Evolutionary conservation across 2,888 invertebrate species (phyloP), one percentile per base, ranked within the genome.

Genomic region (Synanthedon vespiformis): DNA sequence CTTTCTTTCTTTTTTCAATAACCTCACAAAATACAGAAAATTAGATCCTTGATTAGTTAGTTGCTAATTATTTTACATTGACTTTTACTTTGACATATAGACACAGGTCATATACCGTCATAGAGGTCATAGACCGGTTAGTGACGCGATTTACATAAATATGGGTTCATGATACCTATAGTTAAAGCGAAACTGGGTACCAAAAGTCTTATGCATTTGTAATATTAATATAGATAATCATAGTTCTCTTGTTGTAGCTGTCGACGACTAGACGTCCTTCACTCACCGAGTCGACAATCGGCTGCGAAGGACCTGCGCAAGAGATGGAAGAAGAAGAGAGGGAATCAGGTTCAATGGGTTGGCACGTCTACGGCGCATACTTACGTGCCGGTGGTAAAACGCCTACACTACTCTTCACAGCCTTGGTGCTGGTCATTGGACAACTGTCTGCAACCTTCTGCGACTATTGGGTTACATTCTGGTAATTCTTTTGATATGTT

Each of bases 381-480:
- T 77, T 92, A 55, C 77, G 84, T 10, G 89, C 90, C 0, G 81
- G 90, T 1, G 90, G 91, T 3, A 90, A 89, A 55, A 74, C 88
- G 1, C 82, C 82, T 6, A 72, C 88, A 1, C 74, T 92, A 0
- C 34, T 78, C 0, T 74, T 89, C 40, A 88, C 92, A 64, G 64
- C 89, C 0, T 34, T 89, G 0, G 73, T 92, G 0, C 89, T 92
- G 41, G 55, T 93, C 0, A 56, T 92, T 8, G 90, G 92, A 0
- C 93, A 94, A 68, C 68, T 89, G 0, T 83, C 91, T 8, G 90
- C 92, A 0, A 93, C 92, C 41, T 90, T 91, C 0, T 91, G 91
- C 6, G 95, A 95, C 68, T 94, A 91, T 63, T 95, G 93, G 88
- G 89, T 94, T 10, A 92, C 93, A 5, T 90, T 90, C 67, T 95